Percentiles rank a stretch among this genome's conserved stretches.
phyloP scores from a whole-genome alignment of 2,888 invertebrate genomes.

The Harpalus rubripes region DNA sequence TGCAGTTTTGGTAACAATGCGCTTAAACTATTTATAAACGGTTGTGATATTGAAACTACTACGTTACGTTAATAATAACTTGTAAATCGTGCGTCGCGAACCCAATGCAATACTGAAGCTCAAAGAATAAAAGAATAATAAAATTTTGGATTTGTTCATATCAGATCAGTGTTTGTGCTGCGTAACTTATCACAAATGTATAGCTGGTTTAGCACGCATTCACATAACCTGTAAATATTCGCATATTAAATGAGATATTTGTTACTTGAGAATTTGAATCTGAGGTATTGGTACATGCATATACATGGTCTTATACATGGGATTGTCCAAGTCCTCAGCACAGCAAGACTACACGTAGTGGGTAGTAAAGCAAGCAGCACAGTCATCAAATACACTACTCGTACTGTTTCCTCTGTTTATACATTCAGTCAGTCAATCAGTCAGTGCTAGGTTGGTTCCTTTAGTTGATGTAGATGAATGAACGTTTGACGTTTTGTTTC shows the following conservation, averaged over 20 bases:
- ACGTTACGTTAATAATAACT: background rate
- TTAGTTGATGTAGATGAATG: conserved; percentile 56
- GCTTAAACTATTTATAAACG: conserved; percentile 49
- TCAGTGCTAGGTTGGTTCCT: conserved; percentile 61
- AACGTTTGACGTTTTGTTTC: conserved; percentile 54
- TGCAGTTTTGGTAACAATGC: conserved; percentile 63
- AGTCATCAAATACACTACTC: background rate
- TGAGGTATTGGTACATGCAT: conserved; percentile 60
- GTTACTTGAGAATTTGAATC: conserved; percentile 41
- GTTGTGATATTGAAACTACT: conserved; percentile 59
- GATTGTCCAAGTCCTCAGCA: background rate
- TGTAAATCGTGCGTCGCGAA: background rate
- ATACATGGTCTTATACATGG: background rate
- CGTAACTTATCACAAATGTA: conserved; percentile 28
- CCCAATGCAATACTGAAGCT: conserved; percentile 15
- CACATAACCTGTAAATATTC: conserved; percentile 63
- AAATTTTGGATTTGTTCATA: conserved; percentile 18
- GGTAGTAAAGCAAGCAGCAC: background rate
- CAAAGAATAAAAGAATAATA: background rate
- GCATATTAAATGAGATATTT: conserved; percentile 66
- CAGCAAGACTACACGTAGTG: conserved; percentile 30
- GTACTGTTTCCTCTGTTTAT: background rate
- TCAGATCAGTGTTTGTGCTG: conserved; percentile 35
- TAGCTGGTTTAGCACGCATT: conserved; percentile 60
- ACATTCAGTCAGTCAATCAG: conserved; percentile 1